Conservation (phyloP, 1,140 invertebrate genomes). For the Mycetomoellerius zeteki region DNA sequence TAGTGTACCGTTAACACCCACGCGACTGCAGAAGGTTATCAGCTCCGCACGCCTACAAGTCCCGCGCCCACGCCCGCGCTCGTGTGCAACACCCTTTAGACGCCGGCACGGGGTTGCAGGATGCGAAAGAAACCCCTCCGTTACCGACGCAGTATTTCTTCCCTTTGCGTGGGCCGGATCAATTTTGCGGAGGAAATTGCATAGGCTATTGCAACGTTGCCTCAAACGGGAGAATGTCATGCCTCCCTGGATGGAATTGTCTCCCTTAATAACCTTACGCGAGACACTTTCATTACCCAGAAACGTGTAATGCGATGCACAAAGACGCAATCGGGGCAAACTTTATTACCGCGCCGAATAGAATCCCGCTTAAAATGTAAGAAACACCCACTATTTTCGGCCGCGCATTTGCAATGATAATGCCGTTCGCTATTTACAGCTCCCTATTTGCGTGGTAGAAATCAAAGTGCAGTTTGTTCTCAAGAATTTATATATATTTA, state of each 20-base stretch:
- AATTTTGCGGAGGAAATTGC: conserved; percentile 58
- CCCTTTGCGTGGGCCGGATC: conserved; percentile 50
- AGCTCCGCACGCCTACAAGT: conserved; percentile 11
- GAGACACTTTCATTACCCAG: conserved; percentile 57
- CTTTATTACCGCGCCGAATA: conserved; percentile 46
- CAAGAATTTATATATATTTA: conserved; percentile 9
- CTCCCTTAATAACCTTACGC: conserved; percentile 59
- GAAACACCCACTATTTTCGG: conserved; percentile 32
- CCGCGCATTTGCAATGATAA: conserved; percentile 39
- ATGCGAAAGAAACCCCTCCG: conserved; percentile 27
- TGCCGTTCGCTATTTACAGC: conserved; percentile 11
- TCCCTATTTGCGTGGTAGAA: background rate
- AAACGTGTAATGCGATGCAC: conserved; percentile 55
- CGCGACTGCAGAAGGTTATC: conserved; percentile 57
- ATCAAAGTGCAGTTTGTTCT: conserved; percentile 1
- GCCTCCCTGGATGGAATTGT: conserved; percentile 42
- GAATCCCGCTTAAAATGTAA: conserved; percentile 34
- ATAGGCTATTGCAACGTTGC: conserved; percentile 58
- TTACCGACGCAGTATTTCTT: conserved; percentile 37
- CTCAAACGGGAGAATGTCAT: conserved; percentile 62
- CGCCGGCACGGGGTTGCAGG: conserved; percentile 22
- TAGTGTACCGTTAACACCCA: conserved; percentile 49
- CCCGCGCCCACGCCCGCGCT: conserved; percentile 45
- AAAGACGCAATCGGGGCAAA: conserved; percentile 48
- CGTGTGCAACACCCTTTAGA: conserved; percentile 44